Evolutionary conservation across 53 echinoderm and acorn worm species (phyloP).

Genomic region (Mesocentrotus franciscanus): DNA sequence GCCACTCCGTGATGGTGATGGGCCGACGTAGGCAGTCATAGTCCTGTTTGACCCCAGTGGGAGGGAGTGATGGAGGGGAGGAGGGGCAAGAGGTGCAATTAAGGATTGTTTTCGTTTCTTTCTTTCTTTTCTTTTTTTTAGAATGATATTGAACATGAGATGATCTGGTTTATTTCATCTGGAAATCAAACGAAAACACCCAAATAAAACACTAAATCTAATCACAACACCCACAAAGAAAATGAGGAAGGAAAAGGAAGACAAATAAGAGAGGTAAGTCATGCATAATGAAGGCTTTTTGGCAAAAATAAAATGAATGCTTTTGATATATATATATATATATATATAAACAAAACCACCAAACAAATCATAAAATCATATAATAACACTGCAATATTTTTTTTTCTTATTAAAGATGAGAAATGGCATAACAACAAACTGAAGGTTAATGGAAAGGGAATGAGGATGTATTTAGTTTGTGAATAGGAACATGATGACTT

Average conservation of each 20-base stretch:
- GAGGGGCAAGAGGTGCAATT: conserved; percentile 33
- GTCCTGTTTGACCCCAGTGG: conserved; percentile 67
- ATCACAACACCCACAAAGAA: not conserved
- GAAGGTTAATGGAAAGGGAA: conserved; percentile 20
- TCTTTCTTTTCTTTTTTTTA: not conserved
- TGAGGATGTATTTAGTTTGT: not conserved
- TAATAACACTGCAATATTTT: not conserved
- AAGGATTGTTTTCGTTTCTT: conserved; percentile 16
- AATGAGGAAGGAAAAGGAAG: not conserved
- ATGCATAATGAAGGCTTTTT: not conserved
- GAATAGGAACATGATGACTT: not conserved
- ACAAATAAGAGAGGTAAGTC: not conserved
- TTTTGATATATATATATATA: not conserved
- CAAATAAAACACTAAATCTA: conserved; percentile 23
- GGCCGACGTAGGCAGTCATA: conserved; percentile 87
- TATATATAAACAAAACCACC: not conserved
- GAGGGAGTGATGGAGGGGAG: conserved; percentile 37
- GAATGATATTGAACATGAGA: not conserved
- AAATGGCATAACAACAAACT: not conserved
- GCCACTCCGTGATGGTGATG: conserved; percentile 88
- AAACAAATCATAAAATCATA: not conserved
- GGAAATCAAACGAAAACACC: conserved; percentile 31
- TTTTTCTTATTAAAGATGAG: not conserved
- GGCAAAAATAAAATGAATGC: not conserved
- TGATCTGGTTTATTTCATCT: conserved; percentile 27